Evolutionary conservation across 2,113 vertebrate species (phyloP), one percentile per base, ranked within the genome.

Genomic region (Arothron firmamentum): DNA sequence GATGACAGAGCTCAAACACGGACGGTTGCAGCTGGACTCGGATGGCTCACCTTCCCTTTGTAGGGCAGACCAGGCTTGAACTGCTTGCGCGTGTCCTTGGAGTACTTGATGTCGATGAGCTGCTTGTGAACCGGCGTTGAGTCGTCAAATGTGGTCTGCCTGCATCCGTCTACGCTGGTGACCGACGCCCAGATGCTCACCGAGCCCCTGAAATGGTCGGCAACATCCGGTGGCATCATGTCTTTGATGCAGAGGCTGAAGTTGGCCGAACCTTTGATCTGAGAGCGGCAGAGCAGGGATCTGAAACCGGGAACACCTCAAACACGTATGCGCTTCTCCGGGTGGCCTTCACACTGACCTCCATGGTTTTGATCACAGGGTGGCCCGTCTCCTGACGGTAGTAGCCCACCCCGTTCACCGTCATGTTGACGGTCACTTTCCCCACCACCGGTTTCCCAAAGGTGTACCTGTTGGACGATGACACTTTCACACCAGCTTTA

Each of bases 1-100:
- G 47, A n/a, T 18, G 18, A 11, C n/a, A 49, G 47, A 17, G 16
- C 43, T 13, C 43, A 13, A 45, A 3, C 43, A 13, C 16, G 3
- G n/a, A 23, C 13, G 5, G n/a, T 3, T n/a, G 45, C 15, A 47
- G 6, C 45, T 2, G 15, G n/a, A 16, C 15, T 17, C 43, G 3
- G 12, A 13, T 13, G 16, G 21, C 87, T 90, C 76, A 96, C 95
- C 93, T 94, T 96, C 46, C 94, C 95, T 75, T 92, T 92, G 62
- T 94, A 98, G 4, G 94, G 93, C 70, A 98, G 89, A 18, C 95
- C 95, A 0, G 94, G 93, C 67, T 98, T 97, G 85, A 98, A 97
- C 78, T 96, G 94, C 60, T 94, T 98, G 38, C 94, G 90, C 1
- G 95, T 98, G 67, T 95, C 93, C 67, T 91, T 95, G 43, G 92